Evolutionary conservation across 1,140 invertebrate genomes (phyloP), one percentile per base, ranked within the genome.

Genomic region (Tetramorium alpestre): DNA sequence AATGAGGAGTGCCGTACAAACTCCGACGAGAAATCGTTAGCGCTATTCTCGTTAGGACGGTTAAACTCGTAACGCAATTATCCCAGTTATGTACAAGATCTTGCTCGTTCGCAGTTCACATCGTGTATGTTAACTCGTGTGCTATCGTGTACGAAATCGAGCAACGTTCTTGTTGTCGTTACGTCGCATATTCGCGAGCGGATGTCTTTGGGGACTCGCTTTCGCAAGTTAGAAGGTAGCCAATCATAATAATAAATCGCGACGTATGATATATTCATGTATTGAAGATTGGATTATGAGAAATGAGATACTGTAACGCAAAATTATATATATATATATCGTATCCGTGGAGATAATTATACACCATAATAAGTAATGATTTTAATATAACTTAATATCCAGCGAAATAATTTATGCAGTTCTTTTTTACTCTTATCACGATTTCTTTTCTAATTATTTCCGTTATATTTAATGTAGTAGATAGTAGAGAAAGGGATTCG

Each of bases 1-100:
- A 85, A 85, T 78, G 82, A 85, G 82, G 82, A 85, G 73, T 54
- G 60, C 73, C 82, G 72, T 64, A 58, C 73, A 85, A 85, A 85
- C 73, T 75, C 67, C 47, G 54, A 77, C 82, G 77, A 82, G 64
- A 87, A 87, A 82, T 87, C 76, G 85, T 82, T 72, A 82, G 77
- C 44, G 77, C 49, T 47, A 60, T 70, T 60, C 78, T 87, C 78
- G 76, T 80, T 81, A 86, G 65, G 62, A 81, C 76, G 51, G 65
- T 72, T 82, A 64, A 51, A 62, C 56, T 82, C 58, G 73, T 78
- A 78, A 76, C 11, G 73, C 70, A 85, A 85, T 85, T 85, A 85
- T 85, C 60, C 62, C 58, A 78, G 62, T 85, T 84, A 84, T 84
- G 69, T 84, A 49, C 54, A 73, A 73, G 80, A 84, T 84, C 80